Evolutionary conservation across 2,113 vertebrate genomes (phyloP).

Genomic region (Cynopterus brachyotis): DNA sequence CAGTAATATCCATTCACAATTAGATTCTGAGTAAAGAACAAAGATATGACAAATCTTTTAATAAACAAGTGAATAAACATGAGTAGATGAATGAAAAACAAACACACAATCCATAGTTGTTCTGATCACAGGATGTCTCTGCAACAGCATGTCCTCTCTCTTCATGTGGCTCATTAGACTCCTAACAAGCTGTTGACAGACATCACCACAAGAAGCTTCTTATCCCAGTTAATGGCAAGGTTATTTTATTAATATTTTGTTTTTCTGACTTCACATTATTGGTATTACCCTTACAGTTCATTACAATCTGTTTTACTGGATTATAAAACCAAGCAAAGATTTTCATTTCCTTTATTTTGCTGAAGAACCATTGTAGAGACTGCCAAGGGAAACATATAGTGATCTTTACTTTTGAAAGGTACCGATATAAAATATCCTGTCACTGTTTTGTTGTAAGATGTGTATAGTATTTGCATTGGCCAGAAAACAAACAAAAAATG

Average conservation of each 20-base stretch:
- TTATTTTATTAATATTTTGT: background rate
- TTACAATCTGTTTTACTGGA: background rate
- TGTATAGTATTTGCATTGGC: background rate
- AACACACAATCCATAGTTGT: background rate
- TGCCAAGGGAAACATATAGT: background rate
- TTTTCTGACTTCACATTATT: background rate
- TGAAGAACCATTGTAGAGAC: background rate
- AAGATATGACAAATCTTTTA: background rate
- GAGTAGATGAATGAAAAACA: background rate
- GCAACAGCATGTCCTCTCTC: rapidly evolving
- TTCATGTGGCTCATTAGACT: background rate
- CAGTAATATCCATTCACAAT: background rate
- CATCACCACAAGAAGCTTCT: background rate
- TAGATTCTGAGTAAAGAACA: background rate
- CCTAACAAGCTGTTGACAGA: background rate
- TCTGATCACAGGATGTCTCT: background rate
- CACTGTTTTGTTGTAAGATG: background rate
- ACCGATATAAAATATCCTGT: background rate
- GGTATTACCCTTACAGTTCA: background rate
- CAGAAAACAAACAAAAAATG: background rate
- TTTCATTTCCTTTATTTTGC: background rate
- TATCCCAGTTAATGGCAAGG: background rate
- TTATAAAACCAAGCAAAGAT: background rate
- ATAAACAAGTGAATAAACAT: background rate
- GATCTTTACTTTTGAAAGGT: background rate